Evolutionary conservation across 2,797 vertebrate genomes (phyloP), one percentile per base, ranked within the genome.

Genomic region (Danio aesculapii): DNA sequence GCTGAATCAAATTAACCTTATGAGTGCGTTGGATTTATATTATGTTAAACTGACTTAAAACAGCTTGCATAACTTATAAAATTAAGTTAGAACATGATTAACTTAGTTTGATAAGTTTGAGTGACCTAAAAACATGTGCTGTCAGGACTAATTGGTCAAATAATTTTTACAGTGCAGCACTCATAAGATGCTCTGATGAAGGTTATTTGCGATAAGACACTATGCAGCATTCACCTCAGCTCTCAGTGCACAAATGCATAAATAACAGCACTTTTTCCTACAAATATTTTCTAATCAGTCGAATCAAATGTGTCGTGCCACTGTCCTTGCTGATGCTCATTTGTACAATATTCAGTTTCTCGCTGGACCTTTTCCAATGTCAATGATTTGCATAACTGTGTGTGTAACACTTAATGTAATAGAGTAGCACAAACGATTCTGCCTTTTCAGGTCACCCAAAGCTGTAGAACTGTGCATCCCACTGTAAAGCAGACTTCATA

Each of bases 401-500:
- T 16, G 10, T 81, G 14, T 57, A 43, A 67, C 6, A 67, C 17
- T 73, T 47, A 39, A 50, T 30, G 17, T 19, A 50, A 43, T 8
- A 39, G 46, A 79, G 58, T 55, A 57, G 52, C 57, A 30, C 47
- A n/a, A 46, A n/a, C 16, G 0, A 50, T 14, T 70, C 30, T 61
- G 63, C 44, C 55, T 73, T 47, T 55, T 55, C 30, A 12, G 47
- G 43, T 59, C 50, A 9, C 49, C 43, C 49, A 50, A 76, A 76
- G 61, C 55, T 9, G 55, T 63, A 43, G 14, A 30, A 64, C 47
- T 39, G 11, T 77, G 30, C 47, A 14, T 16, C 41, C n/a, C 21
- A 52, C 58, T 39, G 17, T 84, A 62, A 6, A 14, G 49, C 53
- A 13, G 9, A 75, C 64, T 50, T 9, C 12, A 81, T 52, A 72